phyloP scores from a whole-genome alignment of 1,140 invertebrate genomes.

The Battus philenor region DNA sequence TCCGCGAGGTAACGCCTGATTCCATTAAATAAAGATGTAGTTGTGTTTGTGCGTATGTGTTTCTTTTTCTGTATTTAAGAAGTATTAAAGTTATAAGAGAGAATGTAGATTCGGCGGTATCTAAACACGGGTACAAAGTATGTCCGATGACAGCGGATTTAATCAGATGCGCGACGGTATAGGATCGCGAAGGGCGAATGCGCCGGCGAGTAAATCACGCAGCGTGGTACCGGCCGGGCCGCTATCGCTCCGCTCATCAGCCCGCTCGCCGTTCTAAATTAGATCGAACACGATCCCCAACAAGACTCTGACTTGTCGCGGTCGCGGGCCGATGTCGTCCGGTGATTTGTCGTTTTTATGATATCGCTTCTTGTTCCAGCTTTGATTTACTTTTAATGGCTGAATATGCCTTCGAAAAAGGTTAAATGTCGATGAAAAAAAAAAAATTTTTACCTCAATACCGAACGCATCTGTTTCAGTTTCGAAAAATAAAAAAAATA shows the following conservation, averaged over 20 bases:
- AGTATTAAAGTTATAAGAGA: too few relatives aligned
- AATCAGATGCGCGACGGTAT: conserved; percentile 9
- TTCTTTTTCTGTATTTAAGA: too few relatives aligned
- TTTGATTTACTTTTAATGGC: conserved; percentile 12
- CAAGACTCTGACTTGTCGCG: conserved; percentile 17
- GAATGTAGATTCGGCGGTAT: too few relatives aligned
- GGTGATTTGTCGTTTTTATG: conserved; percentile 52
- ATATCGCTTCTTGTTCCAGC: conserved; percentile 14
- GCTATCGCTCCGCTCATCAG: conserved; percentile 43
- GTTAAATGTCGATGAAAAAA: too few relatives aligned
- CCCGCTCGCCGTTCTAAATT: conserved; percentile 46
- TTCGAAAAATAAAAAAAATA: too few relatives aligned
- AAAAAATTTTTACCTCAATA: too few relatives aligned
- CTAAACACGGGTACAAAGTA: neutral
- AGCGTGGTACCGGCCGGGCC: conserved; percentile 34
- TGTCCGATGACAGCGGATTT: conserved; percentile 3
- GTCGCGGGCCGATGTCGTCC: conserved; percentile 20
- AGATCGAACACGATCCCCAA: conserved; percentile 40
- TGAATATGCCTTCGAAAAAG: too few relatives aligned
- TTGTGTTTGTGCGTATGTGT: too few relatives aligned
- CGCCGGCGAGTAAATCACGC: conserved; percentile 50
- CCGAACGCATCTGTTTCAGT: neutral
- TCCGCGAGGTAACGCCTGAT: too few relatives aligned
- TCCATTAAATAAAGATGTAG: too few relatives aligned
- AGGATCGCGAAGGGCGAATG: conserved; percentile 5